Evolutionary conservation across 2,888 invertebrate genomes (phyloP).

Genomic region (Hyposoter dolosus): DNA sequence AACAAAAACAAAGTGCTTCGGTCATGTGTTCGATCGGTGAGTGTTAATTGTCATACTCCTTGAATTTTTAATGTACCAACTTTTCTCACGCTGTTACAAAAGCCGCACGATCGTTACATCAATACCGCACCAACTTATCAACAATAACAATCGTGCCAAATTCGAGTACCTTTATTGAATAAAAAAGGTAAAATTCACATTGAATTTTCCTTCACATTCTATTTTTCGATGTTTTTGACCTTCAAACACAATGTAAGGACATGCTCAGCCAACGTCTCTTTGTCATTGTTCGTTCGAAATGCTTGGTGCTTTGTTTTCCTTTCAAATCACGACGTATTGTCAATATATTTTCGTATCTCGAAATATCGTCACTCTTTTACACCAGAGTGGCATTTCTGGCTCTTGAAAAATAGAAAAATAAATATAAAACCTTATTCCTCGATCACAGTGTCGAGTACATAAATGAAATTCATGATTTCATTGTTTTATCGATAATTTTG

Average conservation of each 20-base stretch:
- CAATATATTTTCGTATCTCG: not conserved
- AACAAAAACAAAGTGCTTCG: conserved; percentile 1
- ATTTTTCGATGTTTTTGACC: not conserved
- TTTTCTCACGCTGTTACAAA: not conserved
- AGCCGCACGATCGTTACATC: not conserved
- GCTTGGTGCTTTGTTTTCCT: not conserved
- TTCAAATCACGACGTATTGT: not conserved
- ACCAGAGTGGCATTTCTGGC: not conserved
- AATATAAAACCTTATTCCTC: not conserved
- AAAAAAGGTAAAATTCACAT: not conserved
- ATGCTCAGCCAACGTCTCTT: not conserved
- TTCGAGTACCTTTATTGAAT: not conserved
- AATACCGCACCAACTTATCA: not conserved
- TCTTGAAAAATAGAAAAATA: not conserved
- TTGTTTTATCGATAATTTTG: not conserved
- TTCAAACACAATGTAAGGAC: not conserved
- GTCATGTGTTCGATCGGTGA: conserved; percentile 57
- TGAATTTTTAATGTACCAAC: not conserved
- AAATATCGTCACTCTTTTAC: not conserved
- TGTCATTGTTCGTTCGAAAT: not conserved
- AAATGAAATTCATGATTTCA: not conserved
- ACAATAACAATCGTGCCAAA: not conserved
- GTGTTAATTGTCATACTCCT: conserved; percentile 21
- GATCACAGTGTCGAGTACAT: not conserved
- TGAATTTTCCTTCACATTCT: not conserved